A percentile compares a stretch with the other conserved stretches of the same genome.
Evolutionary conservation across 1,140 invertebrate genomes (phyloP).

Genomic region (Bombus balteatus): DNA sequence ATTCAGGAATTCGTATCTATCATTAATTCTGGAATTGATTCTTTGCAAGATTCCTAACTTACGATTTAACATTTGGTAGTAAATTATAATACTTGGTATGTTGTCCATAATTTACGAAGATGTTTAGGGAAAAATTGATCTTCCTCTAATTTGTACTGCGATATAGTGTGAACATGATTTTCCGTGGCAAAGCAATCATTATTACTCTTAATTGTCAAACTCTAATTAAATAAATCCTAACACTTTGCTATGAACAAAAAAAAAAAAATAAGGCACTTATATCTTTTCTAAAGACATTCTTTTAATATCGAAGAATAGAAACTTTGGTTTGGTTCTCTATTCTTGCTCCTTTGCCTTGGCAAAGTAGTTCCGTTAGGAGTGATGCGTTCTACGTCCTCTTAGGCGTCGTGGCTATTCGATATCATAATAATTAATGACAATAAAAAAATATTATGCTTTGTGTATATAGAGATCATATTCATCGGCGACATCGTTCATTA

Average conservation of each 20-base stretch:
- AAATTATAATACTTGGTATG: conserved; percentile 41
- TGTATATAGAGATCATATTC: conserved; percentile 39
- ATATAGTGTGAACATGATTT: conserved; percentile 7
- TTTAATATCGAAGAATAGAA: conserved; percentile 7
- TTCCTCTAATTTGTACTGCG: conserved; percentile 32
- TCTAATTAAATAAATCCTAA: conserved; percentile 25
- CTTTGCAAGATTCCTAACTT: background rate
- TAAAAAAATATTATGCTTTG: conserved; percentile 36
- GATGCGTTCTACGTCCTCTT: background rate
- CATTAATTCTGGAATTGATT: background rate
- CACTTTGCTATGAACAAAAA: conserved; percentile 5
- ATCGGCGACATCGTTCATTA: background rate
- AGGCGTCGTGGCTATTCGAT: background rate
- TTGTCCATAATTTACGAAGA: conserved; percentile 18
- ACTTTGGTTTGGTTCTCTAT: background rate
- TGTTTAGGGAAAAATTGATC: background rate
- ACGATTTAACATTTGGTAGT: conserved; percentile 38
- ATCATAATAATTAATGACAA: conserved; percentile 6
- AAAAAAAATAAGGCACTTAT: conserved; percentile 31
- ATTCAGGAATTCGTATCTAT: background rate
- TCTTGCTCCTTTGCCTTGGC: background rate
- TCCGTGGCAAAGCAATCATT: background rate
- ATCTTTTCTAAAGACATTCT: background rate
- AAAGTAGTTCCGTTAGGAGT: background rate
- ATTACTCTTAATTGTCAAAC: conserved; percentile 2